phyloP scores from a whole-genome alignment of 2,797 vertebrate genomes.

The Trachops cirrhosus region DNA sequence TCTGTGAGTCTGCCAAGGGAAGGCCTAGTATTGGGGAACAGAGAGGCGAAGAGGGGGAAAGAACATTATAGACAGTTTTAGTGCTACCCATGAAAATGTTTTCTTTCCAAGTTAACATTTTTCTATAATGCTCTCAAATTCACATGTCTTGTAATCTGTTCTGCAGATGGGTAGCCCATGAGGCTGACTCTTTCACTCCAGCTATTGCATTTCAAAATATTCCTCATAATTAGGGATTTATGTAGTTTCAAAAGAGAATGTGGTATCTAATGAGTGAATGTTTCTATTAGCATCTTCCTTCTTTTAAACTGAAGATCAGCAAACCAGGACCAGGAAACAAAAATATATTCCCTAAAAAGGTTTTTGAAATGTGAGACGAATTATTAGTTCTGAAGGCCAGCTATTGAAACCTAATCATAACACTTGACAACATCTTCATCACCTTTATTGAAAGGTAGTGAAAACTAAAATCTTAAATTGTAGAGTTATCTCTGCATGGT shows the following conservation, averaged over 20 bases:
- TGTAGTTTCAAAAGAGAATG: conserved; percentile 34
- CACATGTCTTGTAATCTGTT: conserved; percentile 37
- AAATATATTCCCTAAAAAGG: not conserved
- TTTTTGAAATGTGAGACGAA: not conserved
- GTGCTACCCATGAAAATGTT: conserved; percentile 48
- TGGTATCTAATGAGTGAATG: not conserved
- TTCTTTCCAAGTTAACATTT: conserved; percentile 60
- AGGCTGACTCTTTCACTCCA: conserved; percentile 35
- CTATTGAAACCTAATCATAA: not conserved
- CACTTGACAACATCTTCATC: not conserved
- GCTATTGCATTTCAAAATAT: conserved; percentile 47
- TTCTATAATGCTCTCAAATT: conserved; percentile 49
- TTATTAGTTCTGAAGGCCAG: not conserved
- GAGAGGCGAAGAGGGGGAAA: conserved; percentile 17
- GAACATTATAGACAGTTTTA: conserved; percentile 58
- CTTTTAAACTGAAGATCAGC: conserved; percentile 6
- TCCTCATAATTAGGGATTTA: conserved; percentile 44
- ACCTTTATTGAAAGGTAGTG: not conserved
- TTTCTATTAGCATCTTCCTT: not conserved
- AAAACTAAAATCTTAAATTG: not conserved
- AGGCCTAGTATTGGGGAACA: conserved; percentile 33
- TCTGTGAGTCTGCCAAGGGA: conserved; percentile 61
- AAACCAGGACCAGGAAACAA: not conserved
- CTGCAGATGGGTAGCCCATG: conserved; percentile 37
- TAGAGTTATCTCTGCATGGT: not conserved